Evolutionary conservation across 2,113 vertebrate genomes (phyloP).

Genomic region (Passer montanus): DNA sequence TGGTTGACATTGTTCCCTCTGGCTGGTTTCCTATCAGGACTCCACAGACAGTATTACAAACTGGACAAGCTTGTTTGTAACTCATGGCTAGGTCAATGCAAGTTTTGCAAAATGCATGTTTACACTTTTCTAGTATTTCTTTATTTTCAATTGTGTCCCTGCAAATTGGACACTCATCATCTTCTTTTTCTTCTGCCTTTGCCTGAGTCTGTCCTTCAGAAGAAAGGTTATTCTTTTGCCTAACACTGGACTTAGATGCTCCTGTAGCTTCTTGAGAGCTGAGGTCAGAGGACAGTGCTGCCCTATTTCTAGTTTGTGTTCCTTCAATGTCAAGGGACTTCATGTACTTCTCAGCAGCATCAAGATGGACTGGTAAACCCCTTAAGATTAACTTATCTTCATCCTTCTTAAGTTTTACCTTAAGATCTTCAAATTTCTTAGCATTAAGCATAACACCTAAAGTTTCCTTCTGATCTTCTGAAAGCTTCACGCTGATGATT

Average conservation of each 20-base stretch:
- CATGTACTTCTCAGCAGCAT: not conserved
- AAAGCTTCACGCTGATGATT: not conserved
- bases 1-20: slow-evolving; percentile 6
- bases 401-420: not conserved
- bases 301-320: not conserved
- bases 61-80: slow-evolving; percentile 61
- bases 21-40: slow-evolving; percentile 72
- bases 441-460: not conserved
- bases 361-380: slow-evolving; percentile 31
- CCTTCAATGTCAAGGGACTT: not conserved
- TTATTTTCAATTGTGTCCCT: slow-evolving; percentile 54
- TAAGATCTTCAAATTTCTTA: not conserved
- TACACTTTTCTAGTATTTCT: slow-evolving; percentile 62
- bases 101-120: slow-evolving; percentile 71
- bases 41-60: slow-evolving; percentile 64
- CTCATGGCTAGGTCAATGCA: slow-evolving; percentile 56
- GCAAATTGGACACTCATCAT: slow-evolving; percentile 68
- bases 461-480: not conserved
- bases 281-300: not conserved
- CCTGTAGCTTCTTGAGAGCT: not conserved
- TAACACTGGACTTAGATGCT: not conserved
- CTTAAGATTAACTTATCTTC: not conserved
- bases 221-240: not conserved
- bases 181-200: not conserved
- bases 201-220: not conserved